Evolutionary conservation across 2,888 invertebrate species (phyloP), one percentile per base, ranked within the genome.

Genomic region (Geotrupes spiniger): DNA sequence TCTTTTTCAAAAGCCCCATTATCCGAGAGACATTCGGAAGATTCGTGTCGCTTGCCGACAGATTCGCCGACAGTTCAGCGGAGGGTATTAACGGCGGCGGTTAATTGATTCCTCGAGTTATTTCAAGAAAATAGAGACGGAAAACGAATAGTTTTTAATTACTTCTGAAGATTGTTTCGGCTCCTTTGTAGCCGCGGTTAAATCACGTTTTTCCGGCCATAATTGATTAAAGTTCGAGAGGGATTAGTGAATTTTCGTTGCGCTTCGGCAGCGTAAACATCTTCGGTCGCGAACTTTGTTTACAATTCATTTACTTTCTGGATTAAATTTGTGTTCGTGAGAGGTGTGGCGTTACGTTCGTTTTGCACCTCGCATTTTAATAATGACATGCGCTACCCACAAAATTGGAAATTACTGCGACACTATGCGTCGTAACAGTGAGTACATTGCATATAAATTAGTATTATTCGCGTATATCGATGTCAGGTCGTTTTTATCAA

Each of bases 1-100:
- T 63, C 59, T 60, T 63, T 60, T 62, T 58, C 54, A 51, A 58
- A 57, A 59, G 53, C 51, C 21, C 57, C 58, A 58, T 61, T 60
- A 60, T 60, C 52, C 54, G 43, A 44, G 53, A 45, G 56, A 56
- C 50, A 57, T 52, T 52, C 54, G 58, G 44, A 51, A 51, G 44
- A 52, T 47, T 56, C 56, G 48, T 42, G 58, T 48, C 38, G 50
- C 47, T 39, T 43, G 38, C 46, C 44, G 51, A 44, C 37, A 53
- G 45, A 44, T 44, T 47, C 53, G 50, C 36, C 45, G 36, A 28
- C 40, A 46, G 29, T 49, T 38, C 46, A 33, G 21, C 36, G 40
- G 39, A 31, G 17, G 29, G 36, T 38, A 36, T 43, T 40, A 38
- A 38, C 51, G 45, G 46, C 46, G 52, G 54, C 44, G 49, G 39